Conservation (phyloP, 2,113 vertebrate genomes). For the Coregonus clupeaformis region DNA sequence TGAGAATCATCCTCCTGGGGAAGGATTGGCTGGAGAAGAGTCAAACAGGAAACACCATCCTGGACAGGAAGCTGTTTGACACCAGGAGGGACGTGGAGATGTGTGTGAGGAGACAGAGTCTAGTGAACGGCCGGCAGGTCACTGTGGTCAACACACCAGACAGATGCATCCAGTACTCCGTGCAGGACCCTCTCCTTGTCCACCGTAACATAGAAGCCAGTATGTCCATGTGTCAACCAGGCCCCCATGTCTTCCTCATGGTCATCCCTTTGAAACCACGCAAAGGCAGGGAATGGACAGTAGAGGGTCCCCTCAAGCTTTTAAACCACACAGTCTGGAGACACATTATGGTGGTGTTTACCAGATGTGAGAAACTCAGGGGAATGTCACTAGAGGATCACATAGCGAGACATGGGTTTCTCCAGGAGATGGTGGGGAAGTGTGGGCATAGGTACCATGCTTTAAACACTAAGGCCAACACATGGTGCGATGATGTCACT, state of each 20-base stretch:
- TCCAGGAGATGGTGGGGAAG: conserved; percentile 22
- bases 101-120: conserved; percentile 40
- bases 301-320: conserved; percentile 53
- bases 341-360: conserved; percentile 38
- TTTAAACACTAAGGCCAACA: conserved; percentile 39
- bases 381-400: conserved; percentile 25
- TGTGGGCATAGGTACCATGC: conserved; percentile 46
- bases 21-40: conserved; percentile 47
- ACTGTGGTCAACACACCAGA: conserved; percentile 47
- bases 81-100: conserved; percentile 43
- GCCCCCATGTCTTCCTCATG: conserved; percentile 48
- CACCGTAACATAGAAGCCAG: conserved; percentile 33
- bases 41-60: conserved; percentile 44
- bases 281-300: conserved; percentile 45
- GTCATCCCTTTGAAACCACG: conserved; percentile 39
- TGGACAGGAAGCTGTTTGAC: conserved; percentile 41
- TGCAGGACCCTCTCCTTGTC: conserved; percentile 15
- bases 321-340: conserved; percentile 40
- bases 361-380: conserved; percentile 31
- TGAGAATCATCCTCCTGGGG: conserved; percentile 47
- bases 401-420: conserved; percentile 9
- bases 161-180: conserved; percentile 42
- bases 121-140: not conserved
- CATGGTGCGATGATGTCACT: conserved; percentile 17
- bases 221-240: conserved; percentile 34